phyloP scores from a whole-genome alignment of 2,888 invertebrate species.

The Dynastes hyllus region DNA sequence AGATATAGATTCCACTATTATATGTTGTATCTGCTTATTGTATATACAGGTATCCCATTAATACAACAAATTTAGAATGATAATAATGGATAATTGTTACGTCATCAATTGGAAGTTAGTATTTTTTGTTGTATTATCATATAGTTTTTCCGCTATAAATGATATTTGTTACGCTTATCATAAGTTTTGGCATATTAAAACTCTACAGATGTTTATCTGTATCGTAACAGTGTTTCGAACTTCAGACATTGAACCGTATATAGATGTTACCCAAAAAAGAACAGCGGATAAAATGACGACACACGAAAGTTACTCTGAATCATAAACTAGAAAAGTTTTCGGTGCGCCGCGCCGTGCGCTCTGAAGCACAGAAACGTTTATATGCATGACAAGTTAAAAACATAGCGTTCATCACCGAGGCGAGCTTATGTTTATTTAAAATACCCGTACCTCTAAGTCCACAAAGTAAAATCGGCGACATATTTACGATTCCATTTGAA shows the following conservation, averaged over 20 bases:
- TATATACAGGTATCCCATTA: too few species aligned
- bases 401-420: constrained; percentile 53
- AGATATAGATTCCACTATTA: too few species aligned
- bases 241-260: constrained; percentile 29
- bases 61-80: too few species aligned
- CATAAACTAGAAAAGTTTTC: constrained; percentile 41
- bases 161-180: too few species aligned
- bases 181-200: too few species aligned
- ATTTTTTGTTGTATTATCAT: too few species aligned
- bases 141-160: too few species aligned
- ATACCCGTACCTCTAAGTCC: constrained; percentile 50
- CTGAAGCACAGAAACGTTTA: constrained; percentile 35
- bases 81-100: too few species aligned
- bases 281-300: constrained; percentile 23
- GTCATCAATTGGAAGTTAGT: too few species aligned
- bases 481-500: constrained; percentile 54
- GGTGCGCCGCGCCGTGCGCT: constrained; percentile 2
- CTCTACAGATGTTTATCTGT: neutral
- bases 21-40: too few species aligned
- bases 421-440: constrained; percentile 54
- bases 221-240: constrained; percentile 8
- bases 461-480: constrained; percentile 54
- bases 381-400: constrained; percentile 53
- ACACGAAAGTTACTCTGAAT: constrained; percentile 34
- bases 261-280: constrained; percentile 19